phyloP scores from a whole-genome alignment of 2,888 invertebrate species.

The Andrena praecox region DNA sequence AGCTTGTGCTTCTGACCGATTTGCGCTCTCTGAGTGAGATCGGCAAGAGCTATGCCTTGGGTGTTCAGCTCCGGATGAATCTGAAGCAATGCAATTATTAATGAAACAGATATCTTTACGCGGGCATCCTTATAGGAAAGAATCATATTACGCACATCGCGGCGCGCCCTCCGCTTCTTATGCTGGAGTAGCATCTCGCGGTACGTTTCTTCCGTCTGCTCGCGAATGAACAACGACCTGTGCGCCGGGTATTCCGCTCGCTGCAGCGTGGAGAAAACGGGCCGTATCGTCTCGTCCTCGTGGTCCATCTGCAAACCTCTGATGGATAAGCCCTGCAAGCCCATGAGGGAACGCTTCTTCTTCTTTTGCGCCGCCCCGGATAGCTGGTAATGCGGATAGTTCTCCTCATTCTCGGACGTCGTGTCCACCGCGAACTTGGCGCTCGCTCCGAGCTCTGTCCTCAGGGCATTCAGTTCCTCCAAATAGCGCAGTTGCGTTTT shows the following conservation, averaged over 20 bases:
- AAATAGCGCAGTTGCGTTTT: constrained; percentile 81
- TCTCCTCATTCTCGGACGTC: constrained; percentile 83
- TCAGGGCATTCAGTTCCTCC: constrained; percentile 81
- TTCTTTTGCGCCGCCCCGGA: constrained; percentile 77
- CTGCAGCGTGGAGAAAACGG: constrained; percentile 82
- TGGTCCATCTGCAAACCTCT: constrained; percentile 76
- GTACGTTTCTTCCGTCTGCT: constrained; percentile 88
- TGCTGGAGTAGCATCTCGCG: constrained; percentile 90
- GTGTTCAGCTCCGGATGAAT: constrained; percentile 92
- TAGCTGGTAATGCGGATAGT: constrained; percentile 78
- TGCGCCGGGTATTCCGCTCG: constrained; percentile 79
- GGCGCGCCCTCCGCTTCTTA: constrained; percentile 89
- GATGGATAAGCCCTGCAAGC: constrained; percentile 73
- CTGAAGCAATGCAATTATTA: constrained; percentile 81
- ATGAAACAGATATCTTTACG: background rate
- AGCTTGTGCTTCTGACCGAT: constrained; percentile 86
- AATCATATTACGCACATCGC: constrained; percentile 87
- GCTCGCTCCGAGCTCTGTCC: constrained; percentile 78
- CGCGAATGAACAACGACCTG: constrained; percentile 84
- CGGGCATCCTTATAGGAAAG: background rate
- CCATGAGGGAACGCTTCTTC: constrained; percentile 73
- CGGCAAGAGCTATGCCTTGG: constrained; percentile 91
- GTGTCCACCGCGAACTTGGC: constrained; percentile 78
- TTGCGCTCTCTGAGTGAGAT: constrained; percentile 87
- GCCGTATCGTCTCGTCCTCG: constrained; percentile 81